phyloP scores from a whole-genome alignment of 1,140 invertebrate species.

The Trichoplusia ni region DNA sequence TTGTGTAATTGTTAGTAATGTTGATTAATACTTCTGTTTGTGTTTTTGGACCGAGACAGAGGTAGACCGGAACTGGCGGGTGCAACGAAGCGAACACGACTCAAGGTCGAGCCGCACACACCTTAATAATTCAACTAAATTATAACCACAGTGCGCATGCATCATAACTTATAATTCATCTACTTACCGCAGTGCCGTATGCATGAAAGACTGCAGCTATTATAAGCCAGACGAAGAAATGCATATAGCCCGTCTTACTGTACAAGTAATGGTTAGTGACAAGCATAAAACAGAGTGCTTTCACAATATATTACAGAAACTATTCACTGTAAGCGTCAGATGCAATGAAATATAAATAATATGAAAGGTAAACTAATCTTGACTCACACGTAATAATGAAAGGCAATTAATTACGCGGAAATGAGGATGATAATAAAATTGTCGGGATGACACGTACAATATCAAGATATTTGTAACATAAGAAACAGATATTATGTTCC shows the following conservation, averaged over 20 bases:
- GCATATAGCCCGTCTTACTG: too few relatives aligned
- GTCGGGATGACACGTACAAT: conserved; percentile 14
- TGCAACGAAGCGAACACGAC: conserved; percentile 51
- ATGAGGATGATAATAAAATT: conserved; percentile 17
- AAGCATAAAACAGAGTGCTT: too few relatives aligned
- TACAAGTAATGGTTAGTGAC: too few relatives aligned
- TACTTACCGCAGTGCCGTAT: not conserved
- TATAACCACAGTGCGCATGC: conserved; percentile 32
- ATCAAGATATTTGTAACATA: conserved; percentile 19
- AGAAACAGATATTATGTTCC: conserved; percentile 25
- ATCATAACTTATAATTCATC: conserved; percentile 21
- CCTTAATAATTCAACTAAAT: conserved; percentile 44
- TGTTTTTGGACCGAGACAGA: conserved; percentile 52
- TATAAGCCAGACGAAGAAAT: too few relatives aligned
- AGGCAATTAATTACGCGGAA: not conserved
- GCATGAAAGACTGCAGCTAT: not conserved
- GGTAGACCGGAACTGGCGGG: conserved; percentile 54
- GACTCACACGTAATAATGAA: not conserved
- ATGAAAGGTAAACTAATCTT: too few relatives aligned
- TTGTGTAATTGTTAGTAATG: conserved; percentile 32
- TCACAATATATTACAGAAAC: too few relatives aligned
- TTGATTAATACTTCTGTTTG: conserved; percentile 45
- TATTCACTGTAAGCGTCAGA: too few relatives aligned
- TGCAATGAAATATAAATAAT: too few relatives aligned
- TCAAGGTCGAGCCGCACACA: conserved; percentile 63